A percentile compares a stretch with the other conserved stretches of the same genome.
These are phyloP conservation scores for Eriosoma lanigerum DNA, from an alignment of 1,140 invertebrate genomes.

Conservation along the genomic window DNA sequence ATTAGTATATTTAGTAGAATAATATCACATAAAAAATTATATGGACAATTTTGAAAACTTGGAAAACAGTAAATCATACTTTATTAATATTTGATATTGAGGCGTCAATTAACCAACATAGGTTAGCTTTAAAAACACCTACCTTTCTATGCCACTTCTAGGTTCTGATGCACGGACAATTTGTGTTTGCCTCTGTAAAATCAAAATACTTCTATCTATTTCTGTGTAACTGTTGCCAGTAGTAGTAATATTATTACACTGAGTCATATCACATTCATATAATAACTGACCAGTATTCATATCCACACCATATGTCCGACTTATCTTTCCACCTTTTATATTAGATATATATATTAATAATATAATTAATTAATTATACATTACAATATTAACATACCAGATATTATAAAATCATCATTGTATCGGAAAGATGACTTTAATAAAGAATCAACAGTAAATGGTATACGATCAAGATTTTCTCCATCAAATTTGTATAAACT, in stretches of 20 bases:
- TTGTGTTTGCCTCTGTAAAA: conserved; percentile 71
- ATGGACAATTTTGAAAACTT: too few species aligned
- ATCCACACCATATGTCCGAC: conserved; percentile 68
- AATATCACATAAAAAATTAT: too few species aligned
- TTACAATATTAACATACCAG: conserved; percentile 64
- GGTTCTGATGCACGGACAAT: conserved; percentile 85
- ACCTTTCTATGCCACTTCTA: conserved; percentile 78
- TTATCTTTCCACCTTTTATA: conserved; percentile 63
- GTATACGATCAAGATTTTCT: conserved; percentile 80
- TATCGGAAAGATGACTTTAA: conserved; percentile 81
- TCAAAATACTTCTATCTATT: conserved; percentile 74
- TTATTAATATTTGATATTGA: too few species aligned
- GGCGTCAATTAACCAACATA: too few species aligned
- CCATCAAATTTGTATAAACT: conserved; percentile 89
- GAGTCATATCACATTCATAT: conserved; percentile 75
- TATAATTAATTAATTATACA: neutral
- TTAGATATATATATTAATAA: conserved; percentile 20
- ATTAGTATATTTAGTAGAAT: too few species aligned
- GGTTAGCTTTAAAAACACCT: conserved; percentile 49
- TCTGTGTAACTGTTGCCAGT: conserved; percentile 59
- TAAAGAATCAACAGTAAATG: conserved; percentile 80
- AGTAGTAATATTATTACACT: conserved; percentile 68
- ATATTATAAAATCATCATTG: conserved; percentile 82
- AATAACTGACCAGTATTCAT: conserved; percentile 72
- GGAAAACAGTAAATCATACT: too few species aligned